Conservation (phyloP, 2,113 vertebrate genomes). For the Aspiorhynchus laticeps region DNA sequence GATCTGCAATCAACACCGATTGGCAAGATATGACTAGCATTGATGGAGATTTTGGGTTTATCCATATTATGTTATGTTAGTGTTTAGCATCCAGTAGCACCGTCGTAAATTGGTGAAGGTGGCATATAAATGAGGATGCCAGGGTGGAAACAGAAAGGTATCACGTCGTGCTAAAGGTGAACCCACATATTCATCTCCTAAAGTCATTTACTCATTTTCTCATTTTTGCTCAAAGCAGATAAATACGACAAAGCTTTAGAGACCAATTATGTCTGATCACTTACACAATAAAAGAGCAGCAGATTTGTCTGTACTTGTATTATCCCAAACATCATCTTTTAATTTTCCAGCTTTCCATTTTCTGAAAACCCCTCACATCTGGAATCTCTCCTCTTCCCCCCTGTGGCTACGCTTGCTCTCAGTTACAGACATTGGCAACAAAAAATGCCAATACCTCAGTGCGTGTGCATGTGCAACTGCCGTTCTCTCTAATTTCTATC, state of each 20-base stretch:
- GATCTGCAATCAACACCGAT: not conserved
- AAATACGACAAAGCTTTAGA: not conserved
- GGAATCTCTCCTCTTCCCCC: slow-evolving; percentile 45
- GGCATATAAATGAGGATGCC: not conserved
- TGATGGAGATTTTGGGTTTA: not conserved
- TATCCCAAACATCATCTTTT: not conserved
- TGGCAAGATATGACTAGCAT: not conserved
- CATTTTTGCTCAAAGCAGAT: slow-evolving; percentile 3
- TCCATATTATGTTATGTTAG: not conserved
- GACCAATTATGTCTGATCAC: slow-evolving; percentile 8
- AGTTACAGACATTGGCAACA: slow-evolving; percentile 49
- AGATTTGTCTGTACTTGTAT: slow-evolving; percentile 11
- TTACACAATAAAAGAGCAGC: slow-evolving; percentile 4
- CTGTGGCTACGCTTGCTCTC: slow-evolving; percentile 48
- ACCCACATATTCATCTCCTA: not conserved
- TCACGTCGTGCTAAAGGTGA: not conserved
- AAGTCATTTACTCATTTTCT: not conserved
- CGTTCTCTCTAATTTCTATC: slow-evolving; percentile 38
- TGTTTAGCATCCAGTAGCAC: not conserved
- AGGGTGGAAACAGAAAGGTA: not conserved
- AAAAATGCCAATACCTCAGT: slow-evolving; percentile 50
- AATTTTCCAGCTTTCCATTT: slow-evolving; percentile 15
- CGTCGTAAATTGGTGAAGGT: not conserved
- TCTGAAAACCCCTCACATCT: slow-evolving; percentile 55
- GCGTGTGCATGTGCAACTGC: slow-evolving; percentile 21